Evolutionary conservation across 2,113 vertebrate species (phyloP), one percentile per base, ranked within the genome.

Genomic region (Pyxicephalus adspersus): DNA sequence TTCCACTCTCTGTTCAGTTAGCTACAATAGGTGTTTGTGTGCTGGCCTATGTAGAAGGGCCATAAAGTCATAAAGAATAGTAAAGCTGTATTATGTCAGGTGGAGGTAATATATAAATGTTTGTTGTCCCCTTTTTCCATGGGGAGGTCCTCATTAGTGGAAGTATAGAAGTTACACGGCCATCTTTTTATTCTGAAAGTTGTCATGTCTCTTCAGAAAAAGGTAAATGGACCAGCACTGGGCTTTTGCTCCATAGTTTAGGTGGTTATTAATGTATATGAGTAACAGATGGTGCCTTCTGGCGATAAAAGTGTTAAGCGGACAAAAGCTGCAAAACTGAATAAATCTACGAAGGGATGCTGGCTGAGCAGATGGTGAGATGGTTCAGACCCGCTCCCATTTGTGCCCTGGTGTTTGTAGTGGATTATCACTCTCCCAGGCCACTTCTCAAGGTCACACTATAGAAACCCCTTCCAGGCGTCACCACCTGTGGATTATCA

Each of bases 301-400:
- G 34, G 66, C 20, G 34, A 3, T 28, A 55, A 45, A 60, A 63
- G 19, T 4, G 77, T 71, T 70, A 50, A 79, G 28, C 25, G 31
- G n/a, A 25, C 22, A 28, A 19, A 15, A 28, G 45, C 45, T 45
- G 29, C 22, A 2, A 25, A 22, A 64, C 11, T 80, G 61, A 50
- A 80, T 61, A 38, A 45, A 7, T 61, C 52, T 52, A n/a, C 38
- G 26, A 57, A n/a, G 67, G 57, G 66, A 61, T 63, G 66, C 57
- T 8, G 77, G 18, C 55, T 23, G 54, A 80, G 58, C 77, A 80
- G 77, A 80, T 80, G 77, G 77, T 26, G 34, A 25, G 6, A 63
- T 80, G 45, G 66, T 80, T 23, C 57, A 64, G 57, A 61, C 25
- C 66, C 17, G 57, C 9, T 51, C 60, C 28, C 66, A 51, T 25